Percentiles rank a stretch among this genome's conserved stretches.
phyloP scores from a whole-genome alignment of 2,797 vertebrate species.

The Uromys caudimaculatus region DNA sequence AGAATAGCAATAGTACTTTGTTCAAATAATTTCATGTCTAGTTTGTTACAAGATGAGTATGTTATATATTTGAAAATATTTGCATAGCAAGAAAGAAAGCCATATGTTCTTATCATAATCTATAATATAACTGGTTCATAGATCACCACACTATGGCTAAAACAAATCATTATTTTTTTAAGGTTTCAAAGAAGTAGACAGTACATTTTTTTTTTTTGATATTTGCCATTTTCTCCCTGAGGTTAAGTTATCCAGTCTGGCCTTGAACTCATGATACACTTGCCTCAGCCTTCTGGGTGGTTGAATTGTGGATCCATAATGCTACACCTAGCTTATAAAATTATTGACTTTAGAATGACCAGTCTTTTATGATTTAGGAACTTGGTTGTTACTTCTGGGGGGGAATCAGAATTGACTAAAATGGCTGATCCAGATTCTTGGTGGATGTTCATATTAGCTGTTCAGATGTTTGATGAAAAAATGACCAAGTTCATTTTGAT shows the following conservation, averaged over 20 bases:
- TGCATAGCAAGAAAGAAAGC: neutral
- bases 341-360: neutral
- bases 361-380: neutral
- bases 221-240: neutral
- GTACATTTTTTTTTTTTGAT: neutral
- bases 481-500: neutral
- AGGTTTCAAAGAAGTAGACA: neutral
- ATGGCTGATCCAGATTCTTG: neutral
- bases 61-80: neutral
- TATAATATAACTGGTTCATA: neutral
- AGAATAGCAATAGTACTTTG: neutral
- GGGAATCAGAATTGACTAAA: neutral
- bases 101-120: neutral
- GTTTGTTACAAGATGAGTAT: neutral
- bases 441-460: neutral
- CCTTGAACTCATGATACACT: neutral
- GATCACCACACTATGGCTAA: neutral
- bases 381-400: neutral
- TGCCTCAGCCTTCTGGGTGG: neutral
- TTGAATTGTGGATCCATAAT: neutral
- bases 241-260: neutral
- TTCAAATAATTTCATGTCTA: conserved; percentile 19
- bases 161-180: neutral
- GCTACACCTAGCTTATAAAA: neutral
- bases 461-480: neutral